Evolutionary conservation across 2,113 vertebrate species (phyloP).

Genomic region (Equus quagga): DNA sequence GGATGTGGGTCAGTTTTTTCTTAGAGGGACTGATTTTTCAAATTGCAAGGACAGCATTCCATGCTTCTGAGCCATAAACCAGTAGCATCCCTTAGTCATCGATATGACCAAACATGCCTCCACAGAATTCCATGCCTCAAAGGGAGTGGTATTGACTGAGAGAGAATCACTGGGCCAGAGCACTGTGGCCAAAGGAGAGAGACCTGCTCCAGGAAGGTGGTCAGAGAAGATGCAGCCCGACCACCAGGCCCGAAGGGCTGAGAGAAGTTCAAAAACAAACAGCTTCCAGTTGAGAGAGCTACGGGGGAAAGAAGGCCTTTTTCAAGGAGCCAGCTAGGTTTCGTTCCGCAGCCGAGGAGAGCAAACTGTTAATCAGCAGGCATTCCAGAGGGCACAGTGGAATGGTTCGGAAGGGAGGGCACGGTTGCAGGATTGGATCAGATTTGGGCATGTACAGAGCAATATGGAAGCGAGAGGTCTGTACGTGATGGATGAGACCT

Average conservation of each 20-base stretch:
- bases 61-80: not conserved
- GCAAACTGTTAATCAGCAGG: not conserved
- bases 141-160: not conserved
- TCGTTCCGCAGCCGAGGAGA: not conserved
- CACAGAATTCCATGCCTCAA: not conserved
- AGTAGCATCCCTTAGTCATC: not conserved
- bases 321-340: not conserved
- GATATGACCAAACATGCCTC: not conserved
- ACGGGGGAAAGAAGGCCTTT: not conserved
- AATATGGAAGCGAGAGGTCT: not conserved
- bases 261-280: not conserved
- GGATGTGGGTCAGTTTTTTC: not conserved
- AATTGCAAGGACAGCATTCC: not conserved
- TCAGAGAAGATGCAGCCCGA: not conserved
- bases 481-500: not conserved
- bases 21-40: not conserved
- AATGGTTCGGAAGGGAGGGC: not conserved
- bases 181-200: not conserved
- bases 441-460: not conserved
- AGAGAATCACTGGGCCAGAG: not conserved
- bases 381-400: not conserved
- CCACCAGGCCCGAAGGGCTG: not conserved
- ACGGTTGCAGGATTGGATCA: not conserved
- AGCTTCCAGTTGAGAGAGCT: not conserved
- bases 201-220: not conserved